Base-by-base conservation (phyloP, 2,888 invertebrate genomes). In the Hirtodrosophila trivittata region DNA sequence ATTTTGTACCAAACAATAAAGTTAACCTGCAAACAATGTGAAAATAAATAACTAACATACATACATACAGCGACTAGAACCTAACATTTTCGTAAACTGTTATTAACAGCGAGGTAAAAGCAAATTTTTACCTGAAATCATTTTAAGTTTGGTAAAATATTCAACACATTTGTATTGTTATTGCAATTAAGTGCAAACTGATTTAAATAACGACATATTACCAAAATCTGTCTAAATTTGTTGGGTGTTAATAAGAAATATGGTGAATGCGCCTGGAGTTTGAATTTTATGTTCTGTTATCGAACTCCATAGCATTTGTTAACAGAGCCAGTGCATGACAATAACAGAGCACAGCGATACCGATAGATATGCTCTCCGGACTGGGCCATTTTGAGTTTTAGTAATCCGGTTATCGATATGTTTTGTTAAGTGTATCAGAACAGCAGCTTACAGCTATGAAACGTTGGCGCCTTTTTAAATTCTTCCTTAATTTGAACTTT, bases 11-110 rank as follows among this genome's bases (percentile, higher is more conserved):
- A 21, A 21, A 21, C 18, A 21, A 21, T 5, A 21, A 70, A 70
- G 62, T 51, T 70, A 70, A 70, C 70, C 70, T 70, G 70, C 66
- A 70, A 71, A 71, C 71, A 55, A 54, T 57, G 66, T 62, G 70
- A 71, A 70, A 70, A 70, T 70, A 70, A 71, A 70, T 71, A 71
- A 66, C 54, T 57, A 60, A 70, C 56, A 70, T 52, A 57, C 13
- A 45, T 42, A 51, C 18, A 43, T 35, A 65, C 43, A 55, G 69
- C 35, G 51, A 47, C 21, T 18, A 21, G 10, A 14, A n/a, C 7
- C 26, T 68, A 50, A 68, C 69, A 68, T 50, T 28, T 38, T 47
- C 38, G 30, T 32, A 30, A 32, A 47, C n/a, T 69, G 69, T 69
- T 65, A 58, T 50, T 68, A 68, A 64, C 69, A 68, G 68, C 21